These are phyloP conservation scores for Pheosia gnoma DNA, from an alignment of 2,888 invertebrate genomes.

Conservation along the genomic window DNA sequence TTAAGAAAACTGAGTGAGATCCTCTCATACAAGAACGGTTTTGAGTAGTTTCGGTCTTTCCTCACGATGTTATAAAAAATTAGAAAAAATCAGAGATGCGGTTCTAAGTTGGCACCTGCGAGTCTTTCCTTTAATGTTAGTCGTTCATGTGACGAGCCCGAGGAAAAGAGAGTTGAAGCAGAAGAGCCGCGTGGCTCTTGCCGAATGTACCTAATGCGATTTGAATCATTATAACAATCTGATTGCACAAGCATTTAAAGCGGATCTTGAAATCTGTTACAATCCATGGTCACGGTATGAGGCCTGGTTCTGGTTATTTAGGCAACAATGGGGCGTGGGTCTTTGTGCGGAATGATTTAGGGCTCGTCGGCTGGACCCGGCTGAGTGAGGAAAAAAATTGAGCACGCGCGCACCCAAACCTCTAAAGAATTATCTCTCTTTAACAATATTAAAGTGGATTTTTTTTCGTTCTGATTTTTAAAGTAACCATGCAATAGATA, in stretches of 20 bases:
- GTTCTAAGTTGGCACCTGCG: too few species aligned
- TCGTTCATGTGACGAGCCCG: too few species aligned
- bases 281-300: background rate
- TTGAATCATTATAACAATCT: background rate
- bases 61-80: too few species aligned
- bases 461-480: background rate
- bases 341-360: constrained; percentile 53
- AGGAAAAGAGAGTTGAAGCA: too few species aligned
- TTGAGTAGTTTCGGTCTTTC: too few species aligned
- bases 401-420: constrained; percentile 36
- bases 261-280: constrained; percentile 2
- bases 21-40: too few species aligned
- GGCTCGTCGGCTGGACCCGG: constrained; percentile 28
- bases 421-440: constrained; percentile 37
- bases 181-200: too few species aligned
- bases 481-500: too few species aligned
- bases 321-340: constrained; percentile 48
- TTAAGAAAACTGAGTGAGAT: too few species aligned
- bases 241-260: background rate
- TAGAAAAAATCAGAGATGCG: too few species aligned
- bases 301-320: constrained; percentile 48
- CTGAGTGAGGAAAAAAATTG: constrained; percentile 24
- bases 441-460: constrained; percentile 5
- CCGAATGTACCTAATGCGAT: too few species aligned
- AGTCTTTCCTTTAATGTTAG: too few species aligned